These are phyloP conservation scores for Cyanoliseus patagonus DNA, from an alignment of 2,113 vertebrate genomes.

Conservation along the genomic window DNA sequence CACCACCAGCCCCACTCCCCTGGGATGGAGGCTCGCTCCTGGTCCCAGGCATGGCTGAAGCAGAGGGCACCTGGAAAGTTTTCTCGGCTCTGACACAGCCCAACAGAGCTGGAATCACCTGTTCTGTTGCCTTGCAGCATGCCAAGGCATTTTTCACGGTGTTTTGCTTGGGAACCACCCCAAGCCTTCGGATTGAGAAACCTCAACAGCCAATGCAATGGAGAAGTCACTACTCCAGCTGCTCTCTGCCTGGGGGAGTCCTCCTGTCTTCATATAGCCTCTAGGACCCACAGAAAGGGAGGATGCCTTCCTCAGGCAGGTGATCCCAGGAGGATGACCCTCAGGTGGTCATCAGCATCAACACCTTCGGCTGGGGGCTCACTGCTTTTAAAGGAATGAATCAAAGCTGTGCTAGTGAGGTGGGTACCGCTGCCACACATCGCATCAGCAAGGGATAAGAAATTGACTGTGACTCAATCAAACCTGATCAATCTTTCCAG, in stretches of 20 bases:
- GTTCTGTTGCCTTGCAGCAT: conserved; percentile 31
- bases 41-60: background rate
- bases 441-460: background rate
- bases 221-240: background rate
- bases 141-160: conserved; percentile 52
- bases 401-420: background rate
- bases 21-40: background rate
- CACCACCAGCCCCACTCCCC: background rate
- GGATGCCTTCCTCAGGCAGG: background rate
- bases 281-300: background rate
- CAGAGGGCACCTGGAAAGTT: conserved; percentile 7
- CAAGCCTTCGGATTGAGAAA: conserved; percentile 46
- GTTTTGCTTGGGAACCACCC: conserved; percentile 55
- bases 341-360: background rate
- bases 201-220: background rate
- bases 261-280: background rate
- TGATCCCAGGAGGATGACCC: background rate
- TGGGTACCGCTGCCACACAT: background rate
- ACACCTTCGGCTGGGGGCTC: background rate
- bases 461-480: background rate
- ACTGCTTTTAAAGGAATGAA: background rate
- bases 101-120: conserved; percentile 63
- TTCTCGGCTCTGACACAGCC: background rate
- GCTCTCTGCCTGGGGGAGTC: background rate
- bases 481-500: background rate